Percentiles rank a stretch among this genome's conserved stretches.
These are phyloP conservation scores for Caenorhabditis uteleia DNA, from an alignment of 2,888 invertebrate genomes.

Conservation along the genomic window DNA sequence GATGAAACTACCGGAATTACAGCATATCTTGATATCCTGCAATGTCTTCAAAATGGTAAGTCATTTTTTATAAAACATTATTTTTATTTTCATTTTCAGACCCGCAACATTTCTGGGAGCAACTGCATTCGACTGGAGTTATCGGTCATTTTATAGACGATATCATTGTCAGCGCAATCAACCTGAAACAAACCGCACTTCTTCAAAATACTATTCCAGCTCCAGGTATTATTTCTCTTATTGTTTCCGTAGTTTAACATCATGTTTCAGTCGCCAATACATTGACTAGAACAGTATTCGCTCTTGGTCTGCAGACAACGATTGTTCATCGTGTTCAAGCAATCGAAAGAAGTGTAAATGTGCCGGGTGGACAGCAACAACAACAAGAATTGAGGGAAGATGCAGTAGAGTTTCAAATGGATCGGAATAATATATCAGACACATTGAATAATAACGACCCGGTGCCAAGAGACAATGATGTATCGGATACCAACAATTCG, in stretches of 20 bases:
- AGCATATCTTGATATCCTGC: conserved; percentile 14
- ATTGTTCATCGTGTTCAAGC: conserved; percentile 36
- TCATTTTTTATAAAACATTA: not conserved
- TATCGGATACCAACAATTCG: too few relatives aligned
- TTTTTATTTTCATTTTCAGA: conserved; percentile 13
- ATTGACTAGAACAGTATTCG: conserved; percentile 22
- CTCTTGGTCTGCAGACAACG: conserved; percentile 22
- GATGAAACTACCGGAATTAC: conserved; percentile 9
- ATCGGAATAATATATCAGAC: too few relatives aligned
- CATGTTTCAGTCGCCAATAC: conserved; percentile 1
- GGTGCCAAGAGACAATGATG: too few relatives aligned
- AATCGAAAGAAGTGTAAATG: conserved; percentile 25
- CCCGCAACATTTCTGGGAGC: conserved; percentile 28
- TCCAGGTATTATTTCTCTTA: not conserved
- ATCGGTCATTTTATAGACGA: conserved; percentile 35
- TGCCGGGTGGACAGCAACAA: conserved; percentile 21
- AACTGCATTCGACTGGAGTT: conserved; percentile 30
- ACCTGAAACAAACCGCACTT: conserved; percentile 19
- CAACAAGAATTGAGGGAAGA: too few relatives aligned
- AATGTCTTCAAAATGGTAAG: conserved; percentile 27
- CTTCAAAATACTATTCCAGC: conserved; percentile 4
- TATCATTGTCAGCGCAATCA: conserved; percentile 29
- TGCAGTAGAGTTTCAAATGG: too few relatives aligned
- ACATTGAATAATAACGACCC: too few relatives aligned
- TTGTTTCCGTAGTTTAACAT: not conserved